Evolutionary conservation across 2,113 vertebrate species (phyloP).

Genomic region (Microcebus murinus): DNA sequence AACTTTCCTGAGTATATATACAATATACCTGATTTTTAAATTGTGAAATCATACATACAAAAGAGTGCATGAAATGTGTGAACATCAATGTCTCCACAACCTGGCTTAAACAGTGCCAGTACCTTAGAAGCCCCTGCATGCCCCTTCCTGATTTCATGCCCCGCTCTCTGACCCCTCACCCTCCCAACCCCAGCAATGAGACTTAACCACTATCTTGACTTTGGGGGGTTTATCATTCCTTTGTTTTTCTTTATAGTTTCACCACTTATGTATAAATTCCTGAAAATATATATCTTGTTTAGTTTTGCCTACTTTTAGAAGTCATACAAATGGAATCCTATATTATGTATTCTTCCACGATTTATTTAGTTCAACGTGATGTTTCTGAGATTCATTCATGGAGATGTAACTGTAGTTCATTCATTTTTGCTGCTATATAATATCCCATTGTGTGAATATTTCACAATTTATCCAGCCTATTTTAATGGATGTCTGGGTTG

Average conservation of each 20-base stretch:
- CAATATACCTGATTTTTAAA: background rate
- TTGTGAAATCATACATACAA: background rate
- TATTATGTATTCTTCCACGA: background rate
- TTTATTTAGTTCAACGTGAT: background rate
- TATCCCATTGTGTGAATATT: background rate
- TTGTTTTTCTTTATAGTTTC: background rate
- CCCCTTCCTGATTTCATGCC: background rate
- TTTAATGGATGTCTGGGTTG: background rate
- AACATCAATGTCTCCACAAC: background rate
- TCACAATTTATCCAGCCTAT: background rate
- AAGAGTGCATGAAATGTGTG: background rate
- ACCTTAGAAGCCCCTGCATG: background rate
- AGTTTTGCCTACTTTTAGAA: background rate
- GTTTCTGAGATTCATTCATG: constrained; percentile 38
- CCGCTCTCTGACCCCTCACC: background rate
- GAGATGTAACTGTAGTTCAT: background rate
- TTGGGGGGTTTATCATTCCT: background rate
- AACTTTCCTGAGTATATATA: background rate
- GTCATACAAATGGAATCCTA: background rate
- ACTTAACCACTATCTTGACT: background rate
- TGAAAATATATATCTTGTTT: background rate
- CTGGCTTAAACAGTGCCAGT: background rate
- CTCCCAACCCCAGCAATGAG: background rate
- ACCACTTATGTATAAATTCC: background rate
- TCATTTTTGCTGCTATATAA: background rate